phyloP scores from a whole-genome alignment of 2,888 invertebrate genomes.

The Drosophila gaucha region DNA sequence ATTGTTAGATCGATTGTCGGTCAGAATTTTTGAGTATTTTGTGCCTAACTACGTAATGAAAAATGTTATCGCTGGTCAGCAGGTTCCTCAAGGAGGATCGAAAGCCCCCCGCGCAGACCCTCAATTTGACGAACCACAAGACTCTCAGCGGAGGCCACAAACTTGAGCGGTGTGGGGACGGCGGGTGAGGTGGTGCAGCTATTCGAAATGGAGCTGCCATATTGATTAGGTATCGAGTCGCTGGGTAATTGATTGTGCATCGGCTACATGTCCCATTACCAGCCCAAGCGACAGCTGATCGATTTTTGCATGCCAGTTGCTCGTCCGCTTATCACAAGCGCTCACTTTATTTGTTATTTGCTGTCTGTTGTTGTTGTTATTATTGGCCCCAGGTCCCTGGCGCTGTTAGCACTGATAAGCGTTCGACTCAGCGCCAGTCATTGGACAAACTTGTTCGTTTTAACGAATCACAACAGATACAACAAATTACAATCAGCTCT shows the following conservation, averaged over 20 bases:
- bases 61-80: conserved; percentile 48
- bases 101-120: background rate
- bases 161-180: background rate
- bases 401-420: conserved; percentile 39
- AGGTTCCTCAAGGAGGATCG: conserved; percentile 19
- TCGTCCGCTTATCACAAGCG: conserved; percentile 38
- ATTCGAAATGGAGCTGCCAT: conserved; percentile 38
- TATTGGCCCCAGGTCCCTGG: conserved; percentile 9
- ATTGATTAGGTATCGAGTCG: conserved; percentile 68
- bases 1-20: conserved; percentile 31
- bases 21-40: conserved; percentile 19
- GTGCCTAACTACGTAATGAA: conserved; percentile 19
- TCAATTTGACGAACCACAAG: conserved; percentile 24
- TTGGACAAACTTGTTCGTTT: conserved; percentile 34
- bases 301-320: conserved; percentile 72
- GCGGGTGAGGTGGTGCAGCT: conserved; percentile 3
- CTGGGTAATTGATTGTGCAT: conserved; percentile 71
- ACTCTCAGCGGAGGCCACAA: conserved; percentile 1
- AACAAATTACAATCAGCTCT: conserved; percentile 22
- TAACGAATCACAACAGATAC: conserved; percentile 49
- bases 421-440: conserved; percentile 42
- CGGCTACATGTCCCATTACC: conserved; percentile 60
- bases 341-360: conserved; percentile 40
- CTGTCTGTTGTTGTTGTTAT: conserved; percentile 1
- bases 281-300: conserved; percentile 67